Conservation (phyloP, 2,888 invertebrate species). For the Lasioglossum morio region DNA sequence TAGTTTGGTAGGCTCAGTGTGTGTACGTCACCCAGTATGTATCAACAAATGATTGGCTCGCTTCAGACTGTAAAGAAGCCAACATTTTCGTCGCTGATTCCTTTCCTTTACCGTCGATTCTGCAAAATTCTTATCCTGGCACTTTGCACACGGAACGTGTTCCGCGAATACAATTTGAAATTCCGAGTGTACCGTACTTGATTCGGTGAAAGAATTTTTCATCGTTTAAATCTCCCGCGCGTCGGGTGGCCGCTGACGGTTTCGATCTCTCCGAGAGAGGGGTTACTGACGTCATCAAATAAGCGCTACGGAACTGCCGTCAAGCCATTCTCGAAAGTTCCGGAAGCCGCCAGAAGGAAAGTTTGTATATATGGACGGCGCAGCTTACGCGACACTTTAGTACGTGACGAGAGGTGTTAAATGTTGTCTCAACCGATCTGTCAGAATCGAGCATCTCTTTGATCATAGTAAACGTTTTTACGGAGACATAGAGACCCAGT, state of each 20-base stretch:
- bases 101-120: neutral
- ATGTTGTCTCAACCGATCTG: slow-evolving; percentile 53
- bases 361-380: slow-evolving; percentile 88
- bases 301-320: slow-evolving; percentile 76
- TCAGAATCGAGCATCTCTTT: slow-evolving; percentile 46
- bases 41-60: slow-evolving; percentile 25
- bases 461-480: slow-evolving; percentile 9
- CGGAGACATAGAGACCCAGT: slow-evolving; percentile 28
- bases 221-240: slow-evolving; percentile 37
- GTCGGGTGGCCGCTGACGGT: neutral
- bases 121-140: slow-evolving; percentile 4
- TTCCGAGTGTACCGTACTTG: neutral
- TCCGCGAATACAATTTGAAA: neutral
- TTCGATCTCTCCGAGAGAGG: slow-evolving; percentile 40
- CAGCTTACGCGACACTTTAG: slow-evolving; percentile 85
- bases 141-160: neutral
- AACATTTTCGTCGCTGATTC: neutral
- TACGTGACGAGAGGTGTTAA: slow-evolving; percentile 77
- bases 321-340: slow-evolving; percentile 87
- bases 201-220: neutral
- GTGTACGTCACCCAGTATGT: neutral
- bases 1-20: neutral
- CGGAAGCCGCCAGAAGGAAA: slow-evolving; percentile 87
- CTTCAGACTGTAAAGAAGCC: slow-evolving; percentile 22
- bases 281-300: slow-evolving; percentile 64